A percentile compares a stretch with the other conserved stretches of the same genome.
Evolutionary conservation across 2,113 vertebrate species (phyloP).

Genomic region (Protomyctophum bolini): DNA sequence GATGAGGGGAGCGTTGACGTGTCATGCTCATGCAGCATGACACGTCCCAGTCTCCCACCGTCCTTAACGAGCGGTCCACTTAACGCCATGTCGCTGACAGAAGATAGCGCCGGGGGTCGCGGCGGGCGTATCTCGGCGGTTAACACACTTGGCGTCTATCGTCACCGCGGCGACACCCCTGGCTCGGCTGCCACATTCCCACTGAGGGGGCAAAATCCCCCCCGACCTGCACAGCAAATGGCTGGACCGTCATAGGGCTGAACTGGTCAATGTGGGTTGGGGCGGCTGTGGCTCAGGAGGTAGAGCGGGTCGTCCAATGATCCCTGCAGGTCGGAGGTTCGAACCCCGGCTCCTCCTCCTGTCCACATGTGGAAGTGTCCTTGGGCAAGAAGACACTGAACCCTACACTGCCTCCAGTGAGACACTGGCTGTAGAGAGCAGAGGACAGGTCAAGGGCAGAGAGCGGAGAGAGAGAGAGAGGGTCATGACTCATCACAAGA

Average conservation of each 20-base stretch:
- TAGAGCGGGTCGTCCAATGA: too few species aligned
- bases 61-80: slow-evolving; percentile 59
- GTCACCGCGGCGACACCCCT: slow-evolving; percentile 58
- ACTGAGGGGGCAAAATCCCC: slow-evolving; percentile 63
- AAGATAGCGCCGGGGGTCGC: slow-evolving; percentile 76
- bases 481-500: slow-evolving; percentile 20
- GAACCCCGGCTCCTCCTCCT: too few species aligned
- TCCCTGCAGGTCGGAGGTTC: too few species aligned
- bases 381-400: too few species aligned
- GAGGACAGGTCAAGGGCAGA: not conserved
- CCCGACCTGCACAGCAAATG: slow-evolving; percentile 38
- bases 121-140: slow-evolving; percentile 73
- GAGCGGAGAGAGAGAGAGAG: slow-evolving; percentile 11
- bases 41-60: slow-evolving; percentile 37
- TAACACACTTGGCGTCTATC: slow-evolving; percentile 82
- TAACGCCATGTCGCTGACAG: slow-evolving; percentile 67
- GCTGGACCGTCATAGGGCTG: too few species aligned
- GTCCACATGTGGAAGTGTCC: too few species aligned
- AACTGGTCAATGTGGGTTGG: too few species aligned
- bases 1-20: slow-evolving; percentile 44
- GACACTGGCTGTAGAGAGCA: slow-evolving; percentile 63
- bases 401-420: too few species aligned
- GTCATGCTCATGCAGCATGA: slow-evolving; percentile 54
- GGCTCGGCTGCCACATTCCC: slow-evolving; percentile 64
- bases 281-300: too few species aligned